phyloP scores from a whole-genome alignment of 2,113 vertebrate genomes.

The Meles meles region DNA sequence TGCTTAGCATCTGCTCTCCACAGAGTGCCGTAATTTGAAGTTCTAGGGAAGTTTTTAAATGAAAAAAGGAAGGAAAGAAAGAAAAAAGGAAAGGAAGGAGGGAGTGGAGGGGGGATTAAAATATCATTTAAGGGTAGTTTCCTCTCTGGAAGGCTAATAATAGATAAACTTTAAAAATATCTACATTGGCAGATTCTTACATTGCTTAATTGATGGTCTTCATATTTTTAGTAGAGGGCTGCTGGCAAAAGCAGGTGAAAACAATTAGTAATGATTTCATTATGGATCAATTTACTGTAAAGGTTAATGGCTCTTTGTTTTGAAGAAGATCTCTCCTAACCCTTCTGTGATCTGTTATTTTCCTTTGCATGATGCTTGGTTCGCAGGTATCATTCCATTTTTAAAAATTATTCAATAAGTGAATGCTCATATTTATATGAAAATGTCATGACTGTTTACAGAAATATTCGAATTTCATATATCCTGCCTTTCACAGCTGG shows the following conservation, averaged over 20 bases:
- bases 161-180: conserved; percentile 53
- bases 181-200: conserved; percentile 42
- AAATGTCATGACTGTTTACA: background rate
- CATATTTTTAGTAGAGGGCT: conserved; percentile 37
- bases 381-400: background rate
- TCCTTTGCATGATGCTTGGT: background rate
- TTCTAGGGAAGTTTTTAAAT: conserved; percentile 19
- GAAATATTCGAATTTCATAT: background rate
- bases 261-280: conserved; percentile 56
- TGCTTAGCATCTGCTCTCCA: conserved; percentile 42
- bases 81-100: background rate
- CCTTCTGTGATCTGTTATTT: background rate
- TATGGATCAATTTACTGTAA: conserved; percentile 39
- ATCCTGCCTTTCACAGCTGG: background rate
- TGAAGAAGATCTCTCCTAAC: background rate
- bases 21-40: conserved; percentile 17
- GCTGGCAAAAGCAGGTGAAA: conserved; percentile 44
- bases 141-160: conserved; percentile 35
- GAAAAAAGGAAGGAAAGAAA: background rate
- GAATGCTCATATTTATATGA: background rate
- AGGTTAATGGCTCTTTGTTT: conserved; percentile 54
- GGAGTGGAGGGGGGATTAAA: background rate
- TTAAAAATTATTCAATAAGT: background rate
- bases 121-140: conserved; percentile 30
- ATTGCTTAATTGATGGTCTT: conserved; percentile 39